Base-by-base conservation (phyloP, 2,888 invertebrate genomes). In the Blastobasis lacticolella region DNA sequence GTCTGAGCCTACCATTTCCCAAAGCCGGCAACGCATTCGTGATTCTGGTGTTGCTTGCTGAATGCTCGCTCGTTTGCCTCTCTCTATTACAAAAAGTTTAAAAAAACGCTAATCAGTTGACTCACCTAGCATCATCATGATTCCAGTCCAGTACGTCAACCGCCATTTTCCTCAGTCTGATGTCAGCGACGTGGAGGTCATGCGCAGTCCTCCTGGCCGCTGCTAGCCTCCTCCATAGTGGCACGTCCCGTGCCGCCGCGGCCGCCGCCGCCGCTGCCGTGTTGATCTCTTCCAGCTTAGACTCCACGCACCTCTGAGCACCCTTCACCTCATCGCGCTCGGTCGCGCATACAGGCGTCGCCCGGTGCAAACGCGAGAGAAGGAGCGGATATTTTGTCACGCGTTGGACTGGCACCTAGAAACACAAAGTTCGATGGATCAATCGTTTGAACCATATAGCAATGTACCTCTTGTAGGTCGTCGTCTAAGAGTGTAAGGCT, bases 381-480 rank as follows among this genome's bases (percentile, higher is more conserved):
- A 98, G 90, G 66, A 98, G 90, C 46, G 98, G 98, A 89, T 98
- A 98, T 89, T 97, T 97, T 67, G 98, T 98, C 66, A 98, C 97
- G 79, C 98, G 91, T 89, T 98, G 98, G 58, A 98, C 97, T 59
- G 98, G 98, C 66, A 96, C 94, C 94, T 94, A 67, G 53, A 70
- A 60, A 43, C 36, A 10, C n/a, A 37, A 37, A 47, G 40, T 37
- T 23, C 3, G 23, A 23, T 23, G 23, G 23, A 23, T 23, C 23
- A 23, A 23, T 23, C 1, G 23, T 23, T 23, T 23, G 23, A 23
- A 23, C 1, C 23, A 23, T 23, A 23, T 23, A 23, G 3, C 23
- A 23, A 23, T 23, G 1, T 23, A 1, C 3, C 23, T 23, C 23
- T 23, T 23, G 23, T 23, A 23, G 23, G 3, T 3, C 23, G 23